These are phyloP conservation scores for Trichechus manatus DNA, from an alignment of 2,113 vertebrate species.

Conservation along the genomic window DNA sequence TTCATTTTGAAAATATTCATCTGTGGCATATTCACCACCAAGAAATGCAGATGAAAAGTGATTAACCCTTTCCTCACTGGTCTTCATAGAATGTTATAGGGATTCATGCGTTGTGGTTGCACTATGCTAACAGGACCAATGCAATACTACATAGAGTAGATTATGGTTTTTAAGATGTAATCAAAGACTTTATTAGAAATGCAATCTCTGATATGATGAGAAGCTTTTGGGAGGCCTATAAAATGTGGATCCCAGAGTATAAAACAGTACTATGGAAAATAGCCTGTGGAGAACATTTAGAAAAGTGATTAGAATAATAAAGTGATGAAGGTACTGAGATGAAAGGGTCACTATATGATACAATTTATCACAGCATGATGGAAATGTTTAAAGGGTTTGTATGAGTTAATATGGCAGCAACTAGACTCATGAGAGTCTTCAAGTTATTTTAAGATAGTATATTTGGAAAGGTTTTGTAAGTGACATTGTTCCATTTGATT, in stretches of 20 bases:
- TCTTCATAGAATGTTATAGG: background rate
- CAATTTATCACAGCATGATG: background rate
- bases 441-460: constrained; percentile 25
- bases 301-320: constrained; percentile 37
- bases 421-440: background rate
- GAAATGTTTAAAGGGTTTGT: background rate
- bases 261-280: background rate
- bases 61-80: constrained; percentile 68
- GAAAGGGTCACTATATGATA: background rate
- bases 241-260: background rate
- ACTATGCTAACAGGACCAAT: background rate
- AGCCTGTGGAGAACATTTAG: constrained; percentile 39
- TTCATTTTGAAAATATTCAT: constrained; percentile 82
- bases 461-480: constrained; percentile 22
- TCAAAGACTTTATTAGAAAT: constrained; percentile 49
- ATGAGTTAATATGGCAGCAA: background rate
- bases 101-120: constrained; percentile 30
- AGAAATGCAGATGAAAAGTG: constrained; percentile 70
- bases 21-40: constrained; percentile 75
- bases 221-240: constrained; percentile 6
- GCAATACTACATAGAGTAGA: background rate
- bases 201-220: constrained; percentile 5
- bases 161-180: constrained; percentile 53
- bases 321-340: background rate
- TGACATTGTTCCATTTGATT: constrained; percentile 14